A percentile compares a stretch with the other conserved stretches of the same genome.
Evolutionary conservation across 2,888 invertebrate species (phyloP).

Genomic region (Mythimna albipuncta): DNA sequence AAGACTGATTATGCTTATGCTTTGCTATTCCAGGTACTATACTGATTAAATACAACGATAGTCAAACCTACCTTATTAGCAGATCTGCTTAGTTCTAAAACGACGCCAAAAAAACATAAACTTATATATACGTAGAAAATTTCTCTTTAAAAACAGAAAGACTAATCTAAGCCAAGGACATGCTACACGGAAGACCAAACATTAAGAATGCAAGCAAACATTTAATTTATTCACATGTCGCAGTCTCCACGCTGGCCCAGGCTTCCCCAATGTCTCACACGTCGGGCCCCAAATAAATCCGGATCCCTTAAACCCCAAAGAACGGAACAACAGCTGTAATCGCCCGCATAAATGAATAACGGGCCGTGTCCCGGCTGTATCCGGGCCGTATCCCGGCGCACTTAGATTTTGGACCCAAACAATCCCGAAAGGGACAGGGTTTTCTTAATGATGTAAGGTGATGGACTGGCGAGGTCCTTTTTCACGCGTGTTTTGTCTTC

Average conservation of each 20-base stretch:
- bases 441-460: slow-evolving; percentile 54
- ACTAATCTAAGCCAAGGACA: neutral
- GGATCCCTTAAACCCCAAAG: slow-evolving; percentile 55
- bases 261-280: slow-evolving; percentile 31
- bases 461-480: slow-evolving; percentile 44
- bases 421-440: slow-evolving; percentile 44
- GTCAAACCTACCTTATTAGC: too few species aligned
- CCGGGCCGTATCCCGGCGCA: slow-evolving; percentile 37
- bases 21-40: too few species aligned
- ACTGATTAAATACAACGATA: too few species aligned
- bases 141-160: neutral
- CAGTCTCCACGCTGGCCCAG: slow-evolving; percentile 22
- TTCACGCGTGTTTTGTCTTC: slow-evolving; percentile 38
- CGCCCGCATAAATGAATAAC: slow-evolving; percentile 67
- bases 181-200: slow-evolving; percentile 13
- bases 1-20: too few species aligned
- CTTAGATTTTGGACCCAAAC: slow-evolving; percentile 55
- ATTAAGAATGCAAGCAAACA: slow-evolving; percentile 41
- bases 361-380: slow-evolving; percentile 31
- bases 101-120: neutral
- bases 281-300: slow-evolving; percentile 60
- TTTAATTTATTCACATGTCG: slow-evolving; percentile 49
- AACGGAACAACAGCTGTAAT: slow-evolving; percentile 67
- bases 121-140: neutral
- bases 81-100: too few species aligned